Conservation (phyloP, 2,888 invertebrate species). For the Amaurobius ferox region DNA sequence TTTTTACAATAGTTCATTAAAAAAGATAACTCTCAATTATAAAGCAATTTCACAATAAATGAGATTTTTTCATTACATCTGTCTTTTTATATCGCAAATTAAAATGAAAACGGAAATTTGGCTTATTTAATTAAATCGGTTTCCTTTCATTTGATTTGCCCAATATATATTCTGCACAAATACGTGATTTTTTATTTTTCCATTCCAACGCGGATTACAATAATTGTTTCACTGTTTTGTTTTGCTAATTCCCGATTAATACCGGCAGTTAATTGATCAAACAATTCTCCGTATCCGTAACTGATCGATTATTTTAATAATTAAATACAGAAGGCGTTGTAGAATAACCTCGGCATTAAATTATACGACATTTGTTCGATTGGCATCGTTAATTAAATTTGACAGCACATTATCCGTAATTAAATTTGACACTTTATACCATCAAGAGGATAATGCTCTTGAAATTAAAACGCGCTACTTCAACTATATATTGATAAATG, state of each 20-base stretch:
- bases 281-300: neutral
- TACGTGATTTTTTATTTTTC: too few species aligned
- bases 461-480: neutral
- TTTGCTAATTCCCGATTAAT: neutral
- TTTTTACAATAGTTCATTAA: too few species aligned
- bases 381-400: neutral
- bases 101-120: too few species aligned
- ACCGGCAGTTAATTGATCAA: neutral
- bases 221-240: too few species aligned
- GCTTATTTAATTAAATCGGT: too few species aligned
- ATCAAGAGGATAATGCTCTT: neutral
- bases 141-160: too few species aligned
- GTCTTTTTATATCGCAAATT: too few species aligned
- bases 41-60: too few species aligned
- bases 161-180: too few species aligned
- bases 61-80: too few species aligned
- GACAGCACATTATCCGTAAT: neutral
- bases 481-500: neutral
- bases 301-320: neutral
- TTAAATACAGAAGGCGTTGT: neutral
- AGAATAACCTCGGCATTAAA: slow-evolving; percentile 1
- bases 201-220: too few species aligned
- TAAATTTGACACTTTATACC: neutral
- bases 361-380: neutral
- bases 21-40: too few species aligned